Percentiles rank a stretch among this genome's conserved stretches.
Evolutionary conservation across 2,888 invertebrate species (phyloP).

Genomic region (Escarpia spicata): DNA sequence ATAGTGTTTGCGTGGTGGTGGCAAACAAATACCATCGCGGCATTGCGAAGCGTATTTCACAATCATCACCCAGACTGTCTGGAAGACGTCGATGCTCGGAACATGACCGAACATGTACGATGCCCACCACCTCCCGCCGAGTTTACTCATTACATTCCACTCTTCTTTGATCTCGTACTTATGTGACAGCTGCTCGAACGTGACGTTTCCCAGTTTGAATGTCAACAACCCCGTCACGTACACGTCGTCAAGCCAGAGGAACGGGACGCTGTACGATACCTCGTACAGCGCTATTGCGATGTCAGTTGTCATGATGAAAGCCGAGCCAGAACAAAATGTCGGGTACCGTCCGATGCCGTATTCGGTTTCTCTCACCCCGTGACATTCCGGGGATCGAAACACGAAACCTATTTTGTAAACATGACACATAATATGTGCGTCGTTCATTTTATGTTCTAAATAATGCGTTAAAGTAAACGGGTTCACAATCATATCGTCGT

Average conservation of each 20-base stretch:
- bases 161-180: neutral
- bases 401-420: slow-evolving; percentile 63
- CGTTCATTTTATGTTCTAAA: neutral
- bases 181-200: neutral
- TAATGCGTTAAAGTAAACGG: slow-evolving; percentile 62
- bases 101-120: neutral
- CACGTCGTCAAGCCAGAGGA: slow-evolving; percentile 93
- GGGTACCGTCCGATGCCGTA: slow-evolving; percentile 55
- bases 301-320: slow-evolving; percentile 72
- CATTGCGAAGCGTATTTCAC: neutral
- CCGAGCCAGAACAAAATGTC: slow-evolving; percentile 66
- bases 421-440: slow-evolving; percentile 54
- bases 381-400: slow-evolving; percentile 60
- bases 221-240: slow-evolving; percentile 82
- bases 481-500: slow-evolving; percentile 67
- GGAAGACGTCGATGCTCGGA: neutral
- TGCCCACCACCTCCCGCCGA: neutral
- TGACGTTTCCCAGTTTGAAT: neutral
- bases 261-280: slow-evolving; percentile 73
- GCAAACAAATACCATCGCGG: neutral
- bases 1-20: neutral
- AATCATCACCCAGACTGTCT: neutral
- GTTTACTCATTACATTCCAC: neutral
- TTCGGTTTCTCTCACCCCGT: slow-evolving; percentile 54
- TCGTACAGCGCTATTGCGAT: slow-evolving; percentile 72